phyloP scores from a whole-genome alignment of 2,888 invertebrate genomes.

The Tethea ocularis region DNA sequence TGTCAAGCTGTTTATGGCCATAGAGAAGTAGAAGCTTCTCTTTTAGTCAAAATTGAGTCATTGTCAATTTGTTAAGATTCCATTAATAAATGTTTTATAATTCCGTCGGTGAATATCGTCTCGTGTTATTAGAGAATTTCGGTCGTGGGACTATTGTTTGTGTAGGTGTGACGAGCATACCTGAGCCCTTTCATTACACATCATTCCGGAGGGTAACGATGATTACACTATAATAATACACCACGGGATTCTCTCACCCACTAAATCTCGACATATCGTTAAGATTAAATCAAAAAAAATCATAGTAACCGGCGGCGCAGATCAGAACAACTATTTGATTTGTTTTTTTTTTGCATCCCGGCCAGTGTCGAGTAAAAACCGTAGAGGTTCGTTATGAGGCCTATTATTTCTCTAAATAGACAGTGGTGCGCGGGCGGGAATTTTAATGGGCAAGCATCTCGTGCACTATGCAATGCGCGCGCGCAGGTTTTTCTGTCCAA shows the following conservation, averaged over 20 bases:
- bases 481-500: constrained; percentile 51
- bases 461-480: constrained; percentile 54
- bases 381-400: constrained; percentile 54
- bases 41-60: too few species aligned
- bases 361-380: constrained; percentile 23
- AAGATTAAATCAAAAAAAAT: constrained; percentile 34
- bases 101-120: background rate
- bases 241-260: constrained; percentile 56
- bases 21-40: too few species aligned
- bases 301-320: constrained; percentile 18
- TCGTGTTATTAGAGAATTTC: constrained; percentile 6
- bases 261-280: constrained; percentile 43
- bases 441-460: constrained; percentile 70
- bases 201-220: constrained; percentile 45
- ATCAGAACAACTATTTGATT: constrained; percentile 19
- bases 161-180: constrained; percentile 45
- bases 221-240: constrained; percentile 63
- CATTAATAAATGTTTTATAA: background rate
- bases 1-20: background rate
- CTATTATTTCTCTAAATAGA: constrained; percentile 76
- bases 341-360: constrained; percentile 16
- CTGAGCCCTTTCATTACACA: constrained; percentile 51
- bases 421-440: constrained; percentile 69
- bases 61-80: background rate
- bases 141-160: constrained; percentile 49